Evolutionary conservation across 2,888 invertebrate species (phyloP).

Genomic region (Pemphredon lugubris): DNA sequence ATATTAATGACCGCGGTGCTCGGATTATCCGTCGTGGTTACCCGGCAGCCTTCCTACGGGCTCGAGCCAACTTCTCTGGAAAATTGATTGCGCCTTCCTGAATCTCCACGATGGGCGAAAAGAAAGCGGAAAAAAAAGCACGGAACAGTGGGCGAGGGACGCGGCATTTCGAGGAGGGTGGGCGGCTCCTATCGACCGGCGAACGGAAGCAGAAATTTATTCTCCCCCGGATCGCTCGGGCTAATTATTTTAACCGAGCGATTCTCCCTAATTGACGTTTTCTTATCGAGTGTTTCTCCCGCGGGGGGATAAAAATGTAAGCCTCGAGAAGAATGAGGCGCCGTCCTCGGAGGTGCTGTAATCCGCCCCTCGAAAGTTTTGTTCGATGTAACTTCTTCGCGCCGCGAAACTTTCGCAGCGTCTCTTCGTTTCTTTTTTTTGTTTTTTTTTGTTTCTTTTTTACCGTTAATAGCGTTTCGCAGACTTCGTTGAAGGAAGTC

Average conservation of each 20-base stretch:
- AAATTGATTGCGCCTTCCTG: constrained; percentile 63
- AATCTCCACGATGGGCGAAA: constrained; percentile 25
- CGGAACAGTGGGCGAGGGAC: not conserved
- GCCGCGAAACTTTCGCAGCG: constrained; percentile 15
- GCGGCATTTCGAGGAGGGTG: not conserved
- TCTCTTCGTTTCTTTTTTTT: constrained; percentile 14
- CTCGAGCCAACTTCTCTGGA: constrained; percentile 51
- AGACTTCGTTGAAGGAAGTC: constrained; percentile 40
- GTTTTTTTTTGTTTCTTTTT: too few relatives aligned
- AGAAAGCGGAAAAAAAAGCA: not conserved
- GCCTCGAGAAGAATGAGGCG: constrained; percentile 45
- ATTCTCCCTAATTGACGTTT: constrained; percentile 55
- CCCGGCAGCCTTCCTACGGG: constrained; percentile 41
- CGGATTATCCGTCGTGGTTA: constrained; percentile 71
- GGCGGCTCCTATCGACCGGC: constrained; percentile 7
- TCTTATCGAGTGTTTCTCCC: constrained; percentile 37
- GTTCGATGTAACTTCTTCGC: constrained; percentile 2
- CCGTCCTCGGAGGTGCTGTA: constrained; percentile 33
- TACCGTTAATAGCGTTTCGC: constrained; percentile 17
- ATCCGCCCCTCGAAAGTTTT: constrained; percentile 39
- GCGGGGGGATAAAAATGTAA: constrained; percentile 27
- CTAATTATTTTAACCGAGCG: constrained; percentile 59
- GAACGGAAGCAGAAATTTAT: constrained; percentile 19
- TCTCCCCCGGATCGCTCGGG: constrained; percentile 26
- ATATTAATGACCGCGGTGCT: constrained; percentile 74